Evolutionary conservation across 2,888 invertebrate genomes (phyloP), one percentile per base, ranked within the genome.

Genomic region (Volucella zonaria): DNA sequence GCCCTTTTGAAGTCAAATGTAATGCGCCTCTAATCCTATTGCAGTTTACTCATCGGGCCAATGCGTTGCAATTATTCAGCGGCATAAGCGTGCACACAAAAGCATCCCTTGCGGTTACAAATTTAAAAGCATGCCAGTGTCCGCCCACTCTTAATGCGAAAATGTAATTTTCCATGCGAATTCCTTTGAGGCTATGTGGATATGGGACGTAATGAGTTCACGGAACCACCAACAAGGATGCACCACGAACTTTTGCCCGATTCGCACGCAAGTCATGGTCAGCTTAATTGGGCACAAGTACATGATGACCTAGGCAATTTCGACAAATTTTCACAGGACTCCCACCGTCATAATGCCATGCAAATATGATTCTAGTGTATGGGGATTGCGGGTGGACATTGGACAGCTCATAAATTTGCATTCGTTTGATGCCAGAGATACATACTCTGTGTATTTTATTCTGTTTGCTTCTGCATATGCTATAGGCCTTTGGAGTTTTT

Each of bases 81-180:
- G 75, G 80, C 15, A 64, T 18, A 70, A 51, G 56, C 45, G 12
- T 38, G n/a, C 12, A 56, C 40, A 38, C 31, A 58, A n/a, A 58
- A 10, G 40, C 12, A 38, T 58, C 58, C 73, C 58, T 56, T 45
- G 67, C 23, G 73, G 67, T 58, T 59, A 23, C 52, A 62, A 82
- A 79, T 68, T 64, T 47, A 62, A 61, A 61, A 51, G 15, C 49
- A n/a, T 12, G 0, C 45, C n/a, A 0, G 43, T n/a, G 11, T 43
- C 8, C 45, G 31, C 45, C 43, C 49, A 40, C n/a, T 45, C 74
- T 14, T 82, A 74, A 82, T 82, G 64, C 51, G 79, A 79, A 79
- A 82, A 82, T 82, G 40, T 79, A 82, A 82, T 82, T 82, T 82
- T 68, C 79, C 78, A 79, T 74, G 51, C 68, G 73, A 74, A 68